phyloP scores from a whole-genome alignment of 2,113 vertebrate genomes.

The Cyrtonyx montezumae region DNA sequence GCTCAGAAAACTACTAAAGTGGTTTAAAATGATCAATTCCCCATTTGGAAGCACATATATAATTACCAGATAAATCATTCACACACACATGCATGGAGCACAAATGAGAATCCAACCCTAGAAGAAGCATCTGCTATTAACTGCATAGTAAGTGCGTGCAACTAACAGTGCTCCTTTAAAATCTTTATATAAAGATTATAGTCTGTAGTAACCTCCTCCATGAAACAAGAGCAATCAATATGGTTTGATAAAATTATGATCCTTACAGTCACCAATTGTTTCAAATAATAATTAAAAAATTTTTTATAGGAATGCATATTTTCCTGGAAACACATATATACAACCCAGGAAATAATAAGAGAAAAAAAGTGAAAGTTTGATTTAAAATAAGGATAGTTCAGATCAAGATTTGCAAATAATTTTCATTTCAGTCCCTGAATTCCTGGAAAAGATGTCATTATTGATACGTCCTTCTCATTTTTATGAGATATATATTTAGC shows the following conservation, averaged over 20 bases:
- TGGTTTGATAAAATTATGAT: not conserved
- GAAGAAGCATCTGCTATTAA: not conserved
- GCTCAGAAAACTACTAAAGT: not conserved
- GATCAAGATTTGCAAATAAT: not conserved
- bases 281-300: not conserved
- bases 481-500: not conserved
- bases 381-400: not conserved
- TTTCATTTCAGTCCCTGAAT: not conserved
- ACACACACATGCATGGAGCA: not conserved
- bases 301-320: not conserved
- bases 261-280: not conserved
- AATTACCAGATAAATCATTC: not conserved
- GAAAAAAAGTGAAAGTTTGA: not conserved
- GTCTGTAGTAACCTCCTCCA: not conserved
- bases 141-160: accelerated
- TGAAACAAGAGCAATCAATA: not conserved
- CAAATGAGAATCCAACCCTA: not conserved
- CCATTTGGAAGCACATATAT: not conserved
- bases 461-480: not conserved
- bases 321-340: not conserved
- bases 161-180: not conserved
- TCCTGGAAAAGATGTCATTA: not conserved
- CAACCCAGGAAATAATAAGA: not conserved
- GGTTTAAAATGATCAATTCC: not conserved
- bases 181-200: not conserved